A percentile compares a stretch with the other conserved stretches of the same genome.
Evolutionary conservation across 2,113 vertebrate species (phyloP).

Genomic region (Heterotis niloticus): DNA sequence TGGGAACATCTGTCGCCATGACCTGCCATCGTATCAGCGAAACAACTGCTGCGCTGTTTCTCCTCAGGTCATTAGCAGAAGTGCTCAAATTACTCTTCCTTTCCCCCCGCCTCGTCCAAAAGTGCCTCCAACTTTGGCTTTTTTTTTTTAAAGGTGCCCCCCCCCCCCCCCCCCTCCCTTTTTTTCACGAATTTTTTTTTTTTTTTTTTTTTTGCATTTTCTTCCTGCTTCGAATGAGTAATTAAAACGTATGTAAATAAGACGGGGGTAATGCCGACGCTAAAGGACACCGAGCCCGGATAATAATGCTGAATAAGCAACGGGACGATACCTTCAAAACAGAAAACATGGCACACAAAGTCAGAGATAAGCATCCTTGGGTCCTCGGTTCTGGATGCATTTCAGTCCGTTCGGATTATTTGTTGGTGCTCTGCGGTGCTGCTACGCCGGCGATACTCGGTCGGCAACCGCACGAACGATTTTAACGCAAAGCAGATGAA

Average conservation of each 20-base stretch:
- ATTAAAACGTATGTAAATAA: not conserved
- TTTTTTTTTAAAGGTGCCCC: constrained; percentile 39
- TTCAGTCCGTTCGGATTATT: too few relatives aligned
- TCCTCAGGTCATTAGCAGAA: constrained; percentile 86
- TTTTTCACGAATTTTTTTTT: constrained; percentile 32
- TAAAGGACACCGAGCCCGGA: too few relatives aligned
- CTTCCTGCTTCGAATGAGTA: constrained; percentile 1
- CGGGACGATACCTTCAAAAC: too few relatives aligned
- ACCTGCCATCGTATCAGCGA: constrained; percentile 91
- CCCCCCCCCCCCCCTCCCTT: constrained; percentile 13
- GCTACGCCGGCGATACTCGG: too few relatives aligned
- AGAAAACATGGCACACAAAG: too few relatives aligned
- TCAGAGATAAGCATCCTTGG: too few relatives aligned
- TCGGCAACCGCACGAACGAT: too few relatives aligned
- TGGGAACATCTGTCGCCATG: constrained; percentile 97
- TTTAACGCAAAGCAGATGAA: too few relatives aligned
- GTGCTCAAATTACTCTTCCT: constrained; percentile 67
- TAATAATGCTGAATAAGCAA: too few relatives aligned
- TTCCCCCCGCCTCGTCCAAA: constrained; percentile 47
- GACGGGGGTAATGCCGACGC: too few relatives aligned
- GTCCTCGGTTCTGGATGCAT: too few relatives aligned
- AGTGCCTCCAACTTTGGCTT: constrained; percentile 44
- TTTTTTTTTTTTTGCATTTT: not conserved
- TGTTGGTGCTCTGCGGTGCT: too few relatives aligned
- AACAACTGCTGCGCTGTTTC: constrained; percentile 84